Conservation (phyloP, 2,113 vertebrate genomes). For the Pleuronectes platessa region DNA sequence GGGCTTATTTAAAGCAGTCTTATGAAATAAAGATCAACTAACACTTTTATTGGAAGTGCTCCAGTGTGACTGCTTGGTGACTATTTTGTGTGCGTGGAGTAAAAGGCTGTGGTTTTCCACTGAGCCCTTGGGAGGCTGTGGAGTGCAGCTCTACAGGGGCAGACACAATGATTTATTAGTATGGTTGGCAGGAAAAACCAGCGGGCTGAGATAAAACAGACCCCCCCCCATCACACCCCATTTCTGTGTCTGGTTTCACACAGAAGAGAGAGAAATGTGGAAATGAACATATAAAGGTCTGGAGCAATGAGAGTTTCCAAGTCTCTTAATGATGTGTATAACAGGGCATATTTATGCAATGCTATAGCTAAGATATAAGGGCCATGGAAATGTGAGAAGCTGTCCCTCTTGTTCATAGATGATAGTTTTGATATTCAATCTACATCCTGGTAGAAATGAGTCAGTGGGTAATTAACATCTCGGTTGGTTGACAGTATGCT, state of each 20-base stretch:
- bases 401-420: not conserved
- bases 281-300: constrained; percentile 16
- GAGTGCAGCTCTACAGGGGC: constrained; percentile 61
- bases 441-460: constrained; percentile 7
- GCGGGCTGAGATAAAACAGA: constrained; percentile 68
- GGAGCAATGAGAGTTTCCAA: constrained; percentile 11
- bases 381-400: constrained; percentile 1
- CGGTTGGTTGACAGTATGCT: constrained; percentile 10
- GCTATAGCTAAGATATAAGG: not conserved
- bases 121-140: constrained; percentile 66
- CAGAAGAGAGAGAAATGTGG: constrained; percentile 4
- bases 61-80: constrained; percentile 55
- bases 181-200: constrained; percentile 55
- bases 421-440: constrained; percentile 3
- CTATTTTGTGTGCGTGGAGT: constrained; percentile 40
- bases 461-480: constrained; percentile 23
- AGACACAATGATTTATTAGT: constrained; percentile 69
- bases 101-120: constrained; percentile 70
- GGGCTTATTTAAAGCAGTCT: constrained; percentile 57
- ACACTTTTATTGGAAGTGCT: constrained; percentile 52
- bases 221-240: constrained; percentile 48
- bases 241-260: constrained; percentile 31
- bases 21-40: constrained; percentile 72
- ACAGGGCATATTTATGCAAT: constrained; percentile 1
- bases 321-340: constrained; percentile 22